Conservation (phyloP, 1,140 invertebrate genomes). For the Pseudomyrmex concolor region DNA sequence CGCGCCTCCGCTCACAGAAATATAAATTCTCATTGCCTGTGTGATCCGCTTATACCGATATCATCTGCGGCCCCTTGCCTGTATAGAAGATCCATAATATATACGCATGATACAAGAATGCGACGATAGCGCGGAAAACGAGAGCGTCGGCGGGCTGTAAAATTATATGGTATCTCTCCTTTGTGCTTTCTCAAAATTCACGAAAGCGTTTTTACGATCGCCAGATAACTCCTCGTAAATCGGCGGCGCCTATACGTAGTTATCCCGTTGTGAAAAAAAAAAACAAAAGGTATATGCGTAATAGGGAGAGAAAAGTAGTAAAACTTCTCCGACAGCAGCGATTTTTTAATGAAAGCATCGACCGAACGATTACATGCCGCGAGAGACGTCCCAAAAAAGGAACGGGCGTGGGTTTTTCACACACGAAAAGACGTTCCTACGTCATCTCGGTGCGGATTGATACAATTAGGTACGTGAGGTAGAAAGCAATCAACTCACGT, state of each 20-base stretch:
- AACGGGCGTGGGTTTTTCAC: background rate
- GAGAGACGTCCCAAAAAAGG: background rate
- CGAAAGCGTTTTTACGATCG: conserved; percentile 70
- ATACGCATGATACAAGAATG: conserved; percentile 48
- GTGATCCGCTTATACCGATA: conserved; percentile 56
- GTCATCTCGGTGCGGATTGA: conserved; percentile 59
- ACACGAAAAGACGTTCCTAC: conserved; percentile 4
- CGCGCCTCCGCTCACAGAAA: conserved; percentile 16
- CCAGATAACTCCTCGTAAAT: conserved; percentile 74
- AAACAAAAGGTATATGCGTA: conserved; percentile 53
- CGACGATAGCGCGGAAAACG: conserved; percentile 72
- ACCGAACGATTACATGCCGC: conserved; percentile 19
- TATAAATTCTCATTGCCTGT: conserved; percentile 47
- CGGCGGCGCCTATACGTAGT: conserved; percentile 69
- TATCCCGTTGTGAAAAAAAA: conserved; percentile 62
- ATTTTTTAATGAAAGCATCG: conserved; percentile 35
- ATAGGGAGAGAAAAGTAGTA: conserved; percentile 51
- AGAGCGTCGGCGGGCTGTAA: conserved; percentile 77
- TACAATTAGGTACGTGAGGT: conserved; percentile 62
- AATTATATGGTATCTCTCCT: conserved; percentile 74
- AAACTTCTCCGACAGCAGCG: conserved; percentile 39
- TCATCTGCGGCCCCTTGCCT: conserved; percentile 17
- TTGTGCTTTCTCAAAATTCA: conserved; percentile 73
- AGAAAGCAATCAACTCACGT: conserved; percentile 41
- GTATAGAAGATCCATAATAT: conserved; percentile 47